Base-by-base conservation (phyloP, 2,797 vertebrate species). In the Oreortyx pictus region DNA sequence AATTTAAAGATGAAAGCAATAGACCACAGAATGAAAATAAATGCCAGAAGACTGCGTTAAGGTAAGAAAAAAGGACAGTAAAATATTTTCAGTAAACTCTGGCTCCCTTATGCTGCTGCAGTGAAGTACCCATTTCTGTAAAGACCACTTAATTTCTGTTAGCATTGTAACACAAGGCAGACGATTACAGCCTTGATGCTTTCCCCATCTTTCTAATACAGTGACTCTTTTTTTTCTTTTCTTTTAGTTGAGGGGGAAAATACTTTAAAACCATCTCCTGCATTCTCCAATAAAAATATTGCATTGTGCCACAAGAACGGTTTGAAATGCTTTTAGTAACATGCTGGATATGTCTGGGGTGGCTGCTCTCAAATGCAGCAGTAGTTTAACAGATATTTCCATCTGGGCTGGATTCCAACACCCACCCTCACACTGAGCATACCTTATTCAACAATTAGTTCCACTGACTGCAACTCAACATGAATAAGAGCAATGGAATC, bases 361-460 rank as follows among this genome's bases (percentile, higher is more conserved):
- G 59, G 57, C 77, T 64, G 39, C 78, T 76, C 33, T 75, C 39
- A 70, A 64, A 68, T 54, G 71, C 65, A 82, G 65, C 57, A 84
- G 46, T 18, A 73, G 37, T 67, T 89, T 64, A 88, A 91, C 92
- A 88, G 61, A 23, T 79, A 92, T 39, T 93, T 90, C 77, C 67
- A 89, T 88, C 82, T 86, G 89, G 89, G 77, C 77, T 78, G 76
- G 89, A 92, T 92, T 93, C 85, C 74, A 84, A 83, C 52, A 73
- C 66, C 56, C 71, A 82, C 94, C 52, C 86, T 84, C 89, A 91
- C 43, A 83, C 91, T 96, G 96, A 93, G 91, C 83, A 84, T 93
- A 95, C 91, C 83, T 94, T 79, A 93, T 70, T 84, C 91, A 89
- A 90, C 81, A 86, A 92, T 92, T 93, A 95, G 95, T 95, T 95